Base-by-base conservation (phyloP, 2,888 invertebrate genomes). In the Scaptomyza caliginosa region DNA sequence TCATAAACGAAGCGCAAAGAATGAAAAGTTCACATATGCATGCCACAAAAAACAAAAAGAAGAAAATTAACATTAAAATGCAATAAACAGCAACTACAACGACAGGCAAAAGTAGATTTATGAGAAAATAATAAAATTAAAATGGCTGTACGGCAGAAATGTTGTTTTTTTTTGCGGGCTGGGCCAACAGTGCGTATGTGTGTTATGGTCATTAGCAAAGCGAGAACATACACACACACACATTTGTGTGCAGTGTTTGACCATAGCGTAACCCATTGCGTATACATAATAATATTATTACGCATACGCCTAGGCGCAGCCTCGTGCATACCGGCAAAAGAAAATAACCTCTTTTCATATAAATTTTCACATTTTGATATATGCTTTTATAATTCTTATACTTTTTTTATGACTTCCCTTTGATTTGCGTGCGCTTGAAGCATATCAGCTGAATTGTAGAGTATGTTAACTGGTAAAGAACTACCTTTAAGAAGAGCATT, bases 31-130 rank as follows among this genome's bases (percentile, higher is more conserved):
- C 10, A n/a, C 10, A 19, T 46, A 13, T 28, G 50, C 40, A 28
- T 59, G 38, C 60, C 30, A 48, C 49, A 58, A 48, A 55, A 75
- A n/a, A n/a, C n/a, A n/a, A n/a, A n/a, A n/a, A n/a, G n/a, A n/a
- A n/a, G n/a, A n/a, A n/a, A 77, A 83, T 84, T 84, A 80, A 72
- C 86, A 84, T 84, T 83, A 84, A 84, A 83, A 83, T 86, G 83
- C 83, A 84, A 86, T 84, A 84, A 84, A 76, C 34, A 21, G 16
- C 32, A 39, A 36, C 30, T 28, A 55, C 28, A 32, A 24, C 46
- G 24, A 54, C 10, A 13, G 40, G 5, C 23, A 26, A 60, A 57
- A 23, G 34, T 3, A 30, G 52, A 82, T 74, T 84, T 82, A 85
- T 79, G 77, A 54, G 72, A 74, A 82, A 85, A 82, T 82, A 82